Evolutionary conservation across 1,140 invertebrate genomes (phyloP), one percentile per base, ranked within the genome.

Genomic region (Penaeus japonicus): DNA sequence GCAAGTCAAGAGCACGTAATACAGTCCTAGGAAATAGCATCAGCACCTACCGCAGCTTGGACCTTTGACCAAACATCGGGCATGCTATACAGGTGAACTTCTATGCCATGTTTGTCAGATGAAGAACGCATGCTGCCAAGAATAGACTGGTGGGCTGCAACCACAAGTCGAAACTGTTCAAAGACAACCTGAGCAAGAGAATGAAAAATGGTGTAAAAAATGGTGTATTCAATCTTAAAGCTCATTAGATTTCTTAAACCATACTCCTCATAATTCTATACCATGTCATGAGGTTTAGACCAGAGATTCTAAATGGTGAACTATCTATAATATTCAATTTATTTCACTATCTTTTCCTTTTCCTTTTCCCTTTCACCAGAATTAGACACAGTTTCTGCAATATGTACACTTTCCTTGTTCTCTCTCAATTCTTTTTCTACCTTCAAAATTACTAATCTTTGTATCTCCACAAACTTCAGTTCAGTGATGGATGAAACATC

Each of bases 21-120:
- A 73, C n/a, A 53, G 80, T 35, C 47, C 54, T 27, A 73, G 57
- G 70, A 39, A 91, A 57, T 24, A 55, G 7, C 65, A 55, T 5
- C n/a, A 65, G 81, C 35, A 89, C 85, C 78, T 39, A 91, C 96
- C 90, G 97, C 96, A 91, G 95, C 95, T 92, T 98, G 97, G 32
- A 98, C 95, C 91, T 96, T 96, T 54, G 95, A 95, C 97, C 97
- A 98, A 90, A 97, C 96, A 92, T 97, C 96, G 22, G 95, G 94
- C 91, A 97, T 95, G 90, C 95, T 95, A 92, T 98, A 97, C 65
- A 92, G 78, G 53, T 82, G 84, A 35, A 92, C 78, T 65, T 91
- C 90, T 24, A 89, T 88, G 62, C 85, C 87, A 24, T 89, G 90
- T 55, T 90, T 77, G 54, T 90, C 90, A 27, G 90, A 79, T 92